phyloP scores from a whole-genome alignment of 2,888 invertebrate genomes.

The Lysandra bellargus region DNA sequence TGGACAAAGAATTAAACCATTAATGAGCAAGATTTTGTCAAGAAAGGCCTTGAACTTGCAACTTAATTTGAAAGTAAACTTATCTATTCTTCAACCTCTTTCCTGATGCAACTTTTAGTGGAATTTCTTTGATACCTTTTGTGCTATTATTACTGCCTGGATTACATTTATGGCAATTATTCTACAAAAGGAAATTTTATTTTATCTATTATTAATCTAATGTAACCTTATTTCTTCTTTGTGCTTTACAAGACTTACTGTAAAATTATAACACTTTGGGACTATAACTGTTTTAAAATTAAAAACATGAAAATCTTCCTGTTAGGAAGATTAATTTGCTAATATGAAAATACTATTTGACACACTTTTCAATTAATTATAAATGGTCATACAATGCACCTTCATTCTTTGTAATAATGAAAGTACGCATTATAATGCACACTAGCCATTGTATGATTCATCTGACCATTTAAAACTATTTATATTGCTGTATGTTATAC shows the following conservation, averaged over 20 bases:
- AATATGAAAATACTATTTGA: not conserved
- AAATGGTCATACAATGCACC: not conserved
- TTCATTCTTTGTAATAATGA: not conserved
- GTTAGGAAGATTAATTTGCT: too few species aligned
- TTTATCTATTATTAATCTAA: not conserved
- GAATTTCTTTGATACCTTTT: slow-evolving; percentile 10
- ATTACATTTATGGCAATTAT: not conserved
- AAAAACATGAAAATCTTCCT: not conserved
- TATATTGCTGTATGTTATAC: not conserved
- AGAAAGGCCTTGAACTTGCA: slow-evolving; percentile 32
- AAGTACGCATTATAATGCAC: not conserved
- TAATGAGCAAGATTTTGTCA: slow-evolving; percentile 3
- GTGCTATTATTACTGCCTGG: not conserved
- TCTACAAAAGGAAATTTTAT: not conserved
- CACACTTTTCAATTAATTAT: not conserved
- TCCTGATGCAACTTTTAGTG: slow-evolving; percentile 32
- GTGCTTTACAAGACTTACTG: not conserved
- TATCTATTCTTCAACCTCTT: slow-evolving; percentile 23
- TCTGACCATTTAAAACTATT: not conserved
- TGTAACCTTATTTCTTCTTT: not conserved
- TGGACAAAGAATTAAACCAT: not conserved
- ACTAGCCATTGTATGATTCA: not conserved
- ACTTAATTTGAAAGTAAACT: slow-evolving; percentile 32
- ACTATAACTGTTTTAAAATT: too few species aligned
- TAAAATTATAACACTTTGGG: too few species aligned